phyloP scores from a whole-genome alignment of 2,113 vertebrate genomes.

The Polypterus senegalus region DNA sequence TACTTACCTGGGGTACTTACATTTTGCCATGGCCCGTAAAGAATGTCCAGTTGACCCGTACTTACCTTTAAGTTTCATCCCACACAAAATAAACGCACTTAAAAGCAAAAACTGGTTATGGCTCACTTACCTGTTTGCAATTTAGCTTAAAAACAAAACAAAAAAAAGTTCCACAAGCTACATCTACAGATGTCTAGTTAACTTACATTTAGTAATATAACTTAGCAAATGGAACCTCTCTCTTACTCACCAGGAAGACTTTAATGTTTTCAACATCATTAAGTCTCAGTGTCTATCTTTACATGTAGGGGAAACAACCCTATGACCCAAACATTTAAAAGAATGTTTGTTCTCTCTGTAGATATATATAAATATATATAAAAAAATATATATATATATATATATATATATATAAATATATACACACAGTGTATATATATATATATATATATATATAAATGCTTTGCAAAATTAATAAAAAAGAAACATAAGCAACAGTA shows the following conservation, averaged over 20 bases:
- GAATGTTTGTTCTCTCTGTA: neutral
- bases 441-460: too few species aligned
- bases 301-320: constrained; percentile 32
- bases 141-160: constrained; percentile 49
- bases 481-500: too few species aligned
- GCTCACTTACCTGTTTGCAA: constrained; percentile 46
- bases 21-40: constrained; percentile 22
- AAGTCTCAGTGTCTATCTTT: constrained; percentile 64
- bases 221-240: constrained; percentile 37
- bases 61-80: constrained; percentile 35
- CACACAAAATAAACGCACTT: constrained; percentile 28
- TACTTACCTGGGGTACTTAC: constrained; percentile 58
- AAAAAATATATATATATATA: too few species aligned
- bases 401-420: too few species aligned
- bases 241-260: constrained; percentile 65
- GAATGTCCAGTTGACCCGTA: constrained; percentile 31
- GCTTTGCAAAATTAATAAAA: too few species aligned
- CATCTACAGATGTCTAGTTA: constrained; percentile 34
- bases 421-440: too few species aligned
- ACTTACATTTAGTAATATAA: constrained; percentile 58
- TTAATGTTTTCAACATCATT: constrained; percentile 63
- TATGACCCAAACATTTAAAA: neutral
- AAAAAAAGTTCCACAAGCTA: constrained; percentile 41
- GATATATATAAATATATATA: too few species aligned
- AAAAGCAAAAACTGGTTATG: constrained; percentile 45